Evolutionary conservation across 1,140 invertebrate species (phyloP).

Genomic region (Teleopsis dalmanni): DNA sequence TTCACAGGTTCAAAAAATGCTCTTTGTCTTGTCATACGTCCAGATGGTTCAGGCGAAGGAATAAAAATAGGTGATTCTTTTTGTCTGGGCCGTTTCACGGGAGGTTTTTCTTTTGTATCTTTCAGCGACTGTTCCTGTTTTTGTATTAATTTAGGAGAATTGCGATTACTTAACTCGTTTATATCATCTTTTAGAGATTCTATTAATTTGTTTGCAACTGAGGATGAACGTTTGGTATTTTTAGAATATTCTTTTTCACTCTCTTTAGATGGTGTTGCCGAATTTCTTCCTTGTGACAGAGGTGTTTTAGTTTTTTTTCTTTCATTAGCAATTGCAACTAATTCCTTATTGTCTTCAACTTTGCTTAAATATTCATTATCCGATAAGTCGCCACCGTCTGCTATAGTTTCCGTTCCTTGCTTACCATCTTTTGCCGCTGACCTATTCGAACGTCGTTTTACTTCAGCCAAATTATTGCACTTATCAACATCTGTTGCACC

Average conservation of each 20-base stretch:
- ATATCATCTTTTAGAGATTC: neutral
- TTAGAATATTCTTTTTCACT: no score
- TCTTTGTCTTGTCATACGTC: conserved; percentile 38
- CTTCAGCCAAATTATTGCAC: conserved; percentile 17
- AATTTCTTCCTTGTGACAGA: conserved; percentile 12
- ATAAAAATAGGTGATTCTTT: conserved; percentile 40
- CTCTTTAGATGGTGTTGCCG: conserved; percentile 19
- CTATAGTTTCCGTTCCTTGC: conserved; percentile 17
- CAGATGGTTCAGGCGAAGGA: conserved; percentile 36
- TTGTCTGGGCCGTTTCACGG: conserved; percentile 31
- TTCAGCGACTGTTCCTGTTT: conserved; percentile 6
- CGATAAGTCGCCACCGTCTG: conserved; percentile 25
- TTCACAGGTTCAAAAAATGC: conserved; percentile 43
- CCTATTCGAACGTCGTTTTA: conserved; percentile 32
- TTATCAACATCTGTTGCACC: conserved; percentile 4
- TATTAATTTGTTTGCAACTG: conserved; percentile 16
- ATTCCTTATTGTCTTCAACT: conserved; percentile 13
- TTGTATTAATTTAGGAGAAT: conserved; percentile 25
- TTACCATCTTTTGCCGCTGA: conserved; percentile 25
- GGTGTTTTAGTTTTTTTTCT: conserved; percentile 9
- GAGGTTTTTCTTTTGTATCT: conserved; percentile 19
- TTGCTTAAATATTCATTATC: conserved; percentile 29
- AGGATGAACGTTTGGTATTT: conserved; percentile 14
- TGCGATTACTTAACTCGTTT: conserved; percentile 11
- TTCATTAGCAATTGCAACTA: neutral